phyloP scores from a whole-genome alignment of 1,140 invertebrate genomes.

The Steinernema khuongi region DNA sequence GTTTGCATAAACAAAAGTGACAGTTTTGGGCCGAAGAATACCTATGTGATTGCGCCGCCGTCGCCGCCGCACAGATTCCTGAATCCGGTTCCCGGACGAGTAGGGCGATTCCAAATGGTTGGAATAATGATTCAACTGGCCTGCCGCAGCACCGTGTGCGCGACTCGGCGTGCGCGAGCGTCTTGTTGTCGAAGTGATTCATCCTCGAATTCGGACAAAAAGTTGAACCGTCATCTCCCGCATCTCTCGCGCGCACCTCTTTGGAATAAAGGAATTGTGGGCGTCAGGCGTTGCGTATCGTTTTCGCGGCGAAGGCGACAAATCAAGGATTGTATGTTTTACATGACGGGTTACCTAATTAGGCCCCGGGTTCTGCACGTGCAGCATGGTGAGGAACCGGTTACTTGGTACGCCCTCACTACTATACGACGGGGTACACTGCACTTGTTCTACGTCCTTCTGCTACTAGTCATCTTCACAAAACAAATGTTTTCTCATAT shows the following conservation, averaged over 20 bases:
- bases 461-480: not conserved
- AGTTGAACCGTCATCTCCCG: constrained; percentile 4
- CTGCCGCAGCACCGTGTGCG: not conserved
- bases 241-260: not conserved
- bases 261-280: not conserved
- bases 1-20: not conserved
- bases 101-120: constrained; percentile 5
- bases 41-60: not conserved
- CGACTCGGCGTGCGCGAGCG: not conserved
- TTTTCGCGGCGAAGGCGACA: not conserved
- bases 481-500: not conserved
- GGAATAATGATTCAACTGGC: constrained; percentile 14
- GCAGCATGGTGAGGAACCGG: not conserved
- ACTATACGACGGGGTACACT: too few species aligned
- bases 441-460: too few species aligned
- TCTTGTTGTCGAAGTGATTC: constrained; percentile 11
- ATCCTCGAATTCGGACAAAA: not conserved
- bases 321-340: constrained; percentile 10
- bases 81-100: not conserved
- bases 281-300: not conserved
- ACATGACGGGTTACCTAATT: constrained; percentile 4
- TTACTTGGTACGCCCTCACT: too few species aligned
- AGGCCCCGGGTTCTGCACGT: not conserved
- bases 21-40: not conserved
- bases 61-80: not conserved